Evolutionary conservation across 2,888 invertebrate species (phyloP), one percentile per base, ranked within the genome.

Genomic region (Parochlus steinenii): DNA sequence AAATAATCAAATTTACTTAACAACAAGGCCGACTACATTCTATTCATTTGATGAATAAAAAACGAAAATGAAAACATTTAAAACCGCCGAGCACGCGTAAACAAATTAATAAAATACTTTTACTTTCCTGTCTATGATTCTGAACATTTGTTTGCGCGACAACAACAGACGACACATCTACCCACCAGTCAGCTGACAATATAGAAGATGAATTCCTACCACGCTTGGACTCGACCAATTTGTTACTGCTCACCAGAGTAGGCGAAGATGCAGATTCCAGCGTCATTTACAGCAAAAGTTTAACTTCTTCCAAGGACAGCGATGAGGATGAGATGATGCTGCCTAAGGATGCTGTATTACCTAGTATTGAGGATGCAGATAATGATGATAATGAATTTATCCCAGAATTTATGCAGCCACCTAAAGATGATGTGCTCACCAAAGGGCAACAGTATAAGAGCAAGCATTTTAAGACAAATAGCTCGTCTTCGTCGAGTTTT

Each of bases 361-460:
- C 32, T 6, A 27, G 27, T 7, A 27, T 37, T 12, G 33, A 33
- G n/a, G 33, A 33, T 16, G 26, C 33, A 6, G 16, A 6, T 12
- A 18, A 30, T 24, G 30, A 36, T 3, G 11, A 6, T 12, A 11
- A 19, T 11, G 26, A 17, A 15, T n/a, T 20, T 8, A 23, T 36
- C 10, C n/a, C n/a, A 11, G 12, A 18, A 19, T 10, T 23, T 11
- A 24, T 12, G 6, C 5, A 12, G 7, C 23, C 24, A 7, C 3
- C n/a, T 6, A 15, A 22, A 30, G n/a, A n/a, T n/a, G n/a, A n/a
- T n/a, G 36, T 36, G 36, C 30, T 36, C 23, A 36, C 36, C 17
- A 29, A 36, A 18, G 30, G 36, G 23, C 30, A 29, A 6, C 30
- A 36, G 22, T 36, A 36, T 16, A 36, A 36, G 15, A 15, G 30